phyloP scores from a whole-genome alignment of 2,113 vertebrate species.

The Thalassarche chlororhynchos region DNA sequence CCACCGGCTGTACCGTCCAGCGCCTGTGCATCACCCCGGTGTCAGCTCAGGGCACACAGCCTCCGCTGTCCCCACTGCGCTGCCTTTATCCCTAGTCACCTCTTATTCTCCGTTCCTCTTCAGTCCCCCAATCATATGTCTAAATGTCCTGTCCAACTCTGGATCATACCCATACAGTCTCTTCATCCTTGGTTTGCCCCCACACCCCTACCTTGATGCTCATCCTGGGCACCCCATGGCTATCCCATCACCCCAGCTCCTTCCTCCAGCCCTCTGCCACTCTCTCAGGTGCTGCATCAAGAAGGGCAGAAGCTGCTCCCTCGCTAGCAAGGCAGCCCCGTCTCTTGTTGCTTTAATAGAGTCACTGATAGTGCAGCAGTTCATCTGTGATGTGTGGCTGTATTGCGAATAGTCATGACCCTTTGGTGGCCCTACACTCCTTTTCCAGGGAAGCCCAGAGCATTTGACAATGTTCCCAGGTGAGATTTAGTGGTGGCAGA shows the following conservation, averaged over 20 bases:
- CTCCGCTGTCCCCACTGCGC: accelerated
- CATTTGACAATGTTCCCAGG: neutral
- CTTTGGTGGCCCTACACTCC: neutral
- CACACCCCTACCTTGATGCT: neutral
- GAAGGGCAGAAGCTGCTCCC: neutral
- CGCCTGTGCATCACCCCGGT: neutral
- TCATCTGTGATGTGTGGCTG: neutral
- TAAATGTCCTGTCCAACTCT: neutral
- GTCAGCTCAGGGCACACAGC: neutral
- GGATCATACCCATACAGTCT: neutral
- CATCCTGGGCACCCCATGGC: neutral
- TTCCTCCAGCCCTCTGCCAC: neutral
- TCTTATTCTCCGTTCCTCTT: neutral
- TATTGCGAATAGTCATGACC: neutral
- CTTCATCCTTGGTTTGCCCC: neutral
- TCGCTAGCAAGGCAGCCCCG: neutral
- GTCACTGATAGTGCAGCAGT: neutral
- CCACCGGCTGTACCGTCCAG: neutral
- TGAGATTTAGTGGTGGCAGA: neutral
- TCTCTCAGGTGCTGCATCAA: neutral
- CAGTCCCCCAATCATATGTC: neutral
- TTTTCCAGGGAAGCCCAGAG: neutral
- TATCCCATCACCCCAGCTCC: neutral
- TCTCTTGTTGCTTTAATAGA: neutral
- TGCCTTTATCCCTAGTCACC: neutral